These are phyloP conservation scores for Leucoptera coffeella DNA, from an alignment of 2,888 invertebrate genomes.

Conservation along the genomic window DNA sequence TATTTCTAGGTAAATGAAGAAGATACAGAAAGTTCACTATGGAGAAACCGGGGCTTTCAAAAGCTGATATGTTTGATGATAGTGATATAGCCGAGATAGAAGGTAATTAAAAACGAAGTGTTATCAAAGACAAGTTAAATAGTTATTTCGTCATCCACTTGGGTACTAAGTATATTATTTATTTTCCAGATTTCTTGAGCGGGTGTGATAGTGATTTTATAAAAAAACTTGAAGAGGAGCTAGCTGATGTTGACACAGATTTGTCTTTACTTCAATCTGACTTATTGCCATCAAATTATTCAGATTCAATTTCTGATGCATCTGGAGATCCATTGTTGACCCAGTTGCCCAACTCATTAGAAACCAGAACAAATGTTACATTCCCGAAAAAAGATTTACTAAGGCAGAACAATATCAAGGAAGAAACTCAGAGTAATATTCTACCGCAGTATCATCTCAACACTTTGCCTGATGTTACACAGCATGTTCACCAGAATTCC, in stretches of 20 bases:
- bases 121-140: no score
- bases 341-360: conserved; percentile 22
- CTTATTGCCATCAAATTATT: conserved; percentile 17
- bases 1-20: no score
- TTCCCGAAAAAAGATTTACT: neutral
- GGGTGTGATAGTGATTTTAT: conserved; percentile 64
- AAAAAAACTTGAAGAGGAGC: conserved; percentile 39
- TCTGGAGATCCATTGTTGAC: conserved; percentile 35
- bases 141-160: no score
- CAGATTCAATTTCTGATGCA: conserved; percentile 23
- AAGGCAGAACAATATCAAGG: no score
- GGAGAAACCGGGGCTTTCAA: conserved; percentile 35
- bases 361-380: conserved; percentile 3
- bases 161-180: no score
- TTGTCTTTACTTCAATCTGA: conserved; percentile 22
- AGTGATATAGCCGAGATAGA: conserved; percentile 64
- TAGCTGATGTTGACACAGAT: conserved; percentile 26
- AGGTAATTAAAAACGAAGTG: conserved; percentile 33
- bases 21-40: no score
- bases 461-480: conserved; percentile 21
- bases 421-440: no score
- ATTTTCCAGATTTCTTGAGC: conserved; percentile 54
- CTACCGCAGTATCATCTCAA: neutral
- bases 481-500: conserved; percentile 17
- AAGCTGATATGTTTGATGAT: conserved; percentile 57